These are phyloP conservation scores for Anableps anableps DNA, from an alignment of 2,797 vertebrate genomes.

Conservation along the genomic window DNA sequence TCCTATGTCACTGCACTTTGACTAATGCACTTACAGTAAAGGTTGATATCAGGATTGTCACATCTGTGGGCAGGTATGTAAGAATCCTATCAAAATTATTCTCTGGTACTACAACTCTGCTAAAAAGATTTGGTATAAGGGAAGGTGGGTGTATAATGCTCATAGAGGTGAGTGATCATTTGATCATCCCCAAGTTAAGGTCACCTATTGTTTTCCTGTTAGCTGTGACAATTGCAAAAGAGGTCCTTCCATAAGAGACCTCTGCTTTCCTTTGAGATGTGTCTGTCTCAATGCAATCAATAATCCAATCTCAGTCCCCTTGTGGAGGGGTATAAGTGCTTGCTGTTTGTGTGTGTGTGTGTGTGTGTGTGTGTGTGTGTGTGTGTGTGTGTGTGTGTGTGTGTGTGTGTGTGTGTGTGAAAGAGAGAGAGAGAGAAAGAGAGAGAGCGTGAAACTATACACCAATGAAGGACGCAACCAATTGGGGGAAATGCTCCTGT, in stretches of 20 bases:
- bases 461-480: conserved; percentile 57
- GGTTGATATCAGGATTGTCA: too few species aligned
- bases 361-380: not conserved
- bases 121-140: not conserved
- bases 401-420: not conserved
- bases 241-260: conserved; percentile 52
- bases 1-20: too few species aligned
- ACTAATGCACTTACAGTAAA: too few species aligned
- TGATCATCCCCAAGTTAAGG: conserved; percentile 52
- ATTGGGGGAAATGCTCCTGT: conserved; percentile 62
- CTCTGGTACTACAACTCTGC: not conserved
- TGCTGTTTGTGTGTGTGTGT: conserved; percentile 13
- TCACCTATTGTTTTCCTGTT: conserved; percentile 70
- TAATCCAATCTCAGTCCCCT: conserved; percentile 73
- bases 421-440: not conserved
- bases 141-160: not conserved
- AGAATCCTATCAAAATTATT: not conserved
- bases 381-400: not conserved
- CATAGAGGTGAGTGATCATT: conserved; percentile 27
- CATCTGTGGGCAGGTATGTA: too few species aligned
- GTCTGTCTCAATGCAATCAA: conserved; percentile 69
- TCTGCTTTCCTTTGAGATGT: conserved; percentile 65
- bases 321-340: conserved; percentile 40
- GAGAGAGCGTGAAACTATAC: conserved; percentile 66
- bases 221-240: conserved; percentile 53